Evolutionary conservation across 2,113 vertebrate species (phyloP).

Genomic region (Neotoma lepida): DNA sequence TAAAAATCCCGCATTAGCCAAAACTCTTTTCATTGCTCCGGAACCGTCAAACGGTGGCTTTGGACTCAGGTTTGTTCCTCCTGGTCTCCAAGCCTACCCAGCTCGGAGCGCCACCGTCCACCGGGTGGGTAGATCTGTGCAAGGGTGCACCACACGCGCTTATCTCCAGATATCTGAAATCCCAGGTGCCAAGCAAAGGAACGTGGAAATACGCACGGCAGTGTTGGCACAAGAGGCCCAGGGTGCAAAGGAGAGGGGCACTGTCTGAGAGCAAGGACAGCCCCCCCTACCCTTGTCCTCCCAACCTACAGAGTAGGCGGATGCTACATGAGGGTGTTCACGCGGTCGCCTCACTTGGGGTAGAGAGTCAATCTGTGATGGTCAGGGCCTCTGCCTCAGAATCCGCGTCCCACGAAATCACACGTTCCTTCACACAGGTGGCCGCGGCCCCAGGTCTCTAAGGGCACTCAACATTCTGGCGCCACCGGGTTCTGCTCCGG

Average conservation of each 20-base stretch:
- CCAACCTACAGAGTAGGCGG: background rate
- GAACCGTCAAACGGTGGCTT: background rate
- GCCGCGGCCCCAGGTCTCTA: background rate
- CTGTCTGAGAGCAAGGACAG: background rate
- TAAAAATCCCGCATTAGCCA: constrained; percentile 79
- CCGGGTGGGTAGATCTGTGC: background rate
- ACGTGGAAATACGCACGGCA: background rate
- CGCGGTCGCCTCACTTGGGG: background rate
- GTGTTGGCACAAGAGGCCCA: background rate
- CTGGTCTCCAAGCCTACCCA: background rate
- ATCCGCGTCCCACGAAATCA: constrained; percentile 75
- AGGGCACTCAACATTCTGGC: background rate
- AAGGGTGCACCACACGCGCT: background rate
- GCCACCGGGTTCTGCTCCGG: background rate
- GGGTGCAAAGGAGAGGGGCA: no score
- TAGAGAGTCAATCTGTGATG: background rate
- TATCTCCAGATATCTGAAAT: background rate
- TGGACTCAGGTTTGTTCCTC: background rate
- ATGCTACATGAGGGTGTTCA: background rate
- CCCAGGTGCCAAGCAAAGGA: background rate
- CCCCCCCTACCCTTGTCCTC: background rate
- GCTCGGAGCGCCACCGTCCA: background rate
- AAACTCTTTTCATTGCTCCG: constrained; percentile 50
- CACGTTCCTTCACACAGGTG: background rate
- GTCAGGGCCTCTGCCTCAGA: constrained; percentile 27